Base-by-base conservation (phyloP, 2,888 invertebrate species). In the Saturnia pavonia region DNA sequence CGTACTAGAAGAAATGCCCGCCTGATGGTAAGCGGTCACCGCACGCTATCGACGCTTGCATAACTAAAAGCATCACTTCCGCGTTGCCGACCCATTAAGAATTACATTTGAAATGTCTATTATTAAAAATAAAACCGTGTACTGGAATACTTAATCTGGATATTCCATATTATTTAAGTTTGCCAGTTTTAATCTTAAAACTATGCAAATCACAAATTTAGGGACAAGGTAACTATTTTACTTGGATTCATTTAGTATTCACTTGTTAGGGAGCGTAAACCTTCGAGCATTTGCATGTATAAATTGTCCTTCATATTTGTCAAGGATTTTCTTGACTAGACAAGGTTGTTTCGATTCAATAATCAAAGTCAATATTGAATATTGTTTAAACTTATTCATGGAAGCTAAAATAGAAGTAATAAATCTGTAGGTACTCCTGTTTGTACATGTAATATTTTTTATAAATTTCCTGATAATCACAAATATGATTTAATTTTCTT, bases 201-300 rank as follows among this genome's bases (percentile, higher is more conserved):
- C 65, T 40, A 65, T 65, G 65, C 65, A 40, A 65, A 65, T 65
- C 9, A 40, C 3, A 65, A 40, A 40, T 65, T 27, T 40, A 19
- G 22, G 40, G 19, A 65, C 65, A 65, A 65, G 65, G 65, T 65
- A n/a, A 65, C 65, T 40, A 65, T 34, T 65, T 40, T 8, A 34
- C n/a, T n/a, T 8, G 40, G n/a, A 65, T 65, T 40, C 34, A 65
- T 65, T 65, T 40, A 19, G 65, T 65, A 65, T 65, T 65, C 65
- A 40, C 40, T n/a, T 22, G 40, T 16, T 19, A 19, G 34, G 25
- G 34, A 19, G 16, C 22, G 57, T 43, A 57, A 40, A 40, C 65
- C 65, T 65, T 65, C 40, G 40, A 9, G 11, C 9, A 65, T 65
- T 65, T 65, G 65, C 40, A 65, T 40, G n/a, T 65, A 65, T 40